These are phyloP conservation scores for Isaurus tuberculatus DNA, from an alignment of 92 coral and sea anemone genomes.

Conservation along the genomic window DNA sequence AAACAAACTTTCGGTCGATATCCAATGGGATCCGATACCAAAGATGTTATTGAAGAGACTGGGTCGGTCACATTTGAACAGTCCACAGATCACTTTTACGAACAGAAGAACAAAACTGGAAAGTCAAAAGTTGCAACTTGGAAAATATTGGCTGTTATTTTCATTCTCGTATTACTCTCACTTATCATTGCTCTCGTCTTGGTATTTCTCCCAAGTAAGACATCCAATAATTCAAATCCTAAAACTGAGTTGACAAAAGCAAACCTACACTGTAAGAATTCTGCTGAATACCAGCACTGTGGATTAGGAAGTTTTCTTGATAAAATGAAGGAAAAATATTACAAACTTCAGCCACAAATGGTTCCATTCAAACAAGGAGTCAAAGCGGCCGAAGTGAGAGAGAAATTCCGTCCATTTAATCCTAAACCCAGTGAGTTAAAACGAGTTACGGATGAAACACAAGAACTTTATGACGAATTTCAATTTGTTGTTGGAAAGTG, in stretches of 20 bases:
- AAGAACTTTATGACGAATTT: conserved; percentile 49
- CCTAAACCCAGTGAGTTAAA: conserved; percentile 66
- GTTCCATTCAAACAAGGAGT: conserved; percentile 32
- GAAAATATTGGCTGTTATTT: neutral
- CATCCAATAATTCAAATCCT: neutral
- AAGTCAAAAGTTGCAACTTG: neutral
- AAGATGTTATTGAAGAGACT: conserved; percentile 1
- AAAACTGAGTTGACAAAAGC: neutral
- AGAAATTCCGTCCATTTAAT: conserved; percentile 65
- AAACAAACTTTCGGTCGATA: neutral
- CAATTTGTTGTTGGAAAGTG: conserved; percentile 44
- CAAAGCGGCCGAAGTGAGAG: conserved; percentile 55
- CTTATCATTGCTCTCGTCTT: neutral
- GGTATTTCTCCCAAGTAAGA: neutral
- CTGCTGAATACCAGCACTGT: conserved; percentile 6
- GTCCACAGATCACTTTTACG: neutral
- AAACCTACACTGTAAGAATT: neutral
- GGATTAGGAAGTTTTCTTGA: conserved; percentile 43
- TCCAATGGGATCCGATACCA: neutral
- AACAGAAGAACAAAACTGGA: neutral
- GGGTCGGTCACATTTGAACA: conserved; percentile 28
- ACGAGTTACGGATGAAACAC: conserved; percentile 64
- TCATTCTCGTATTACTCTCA: neutral
- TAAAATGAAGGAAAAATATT: conserved; percentile 53
- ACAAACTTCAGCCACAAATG: conserved; percentile 45